A percentile compares a stretch with the other conserved stretches of the same genome.
Conservation (phyloP, 2,113 vertebrate species). For the Gallinago paraguaiae region DNA sequence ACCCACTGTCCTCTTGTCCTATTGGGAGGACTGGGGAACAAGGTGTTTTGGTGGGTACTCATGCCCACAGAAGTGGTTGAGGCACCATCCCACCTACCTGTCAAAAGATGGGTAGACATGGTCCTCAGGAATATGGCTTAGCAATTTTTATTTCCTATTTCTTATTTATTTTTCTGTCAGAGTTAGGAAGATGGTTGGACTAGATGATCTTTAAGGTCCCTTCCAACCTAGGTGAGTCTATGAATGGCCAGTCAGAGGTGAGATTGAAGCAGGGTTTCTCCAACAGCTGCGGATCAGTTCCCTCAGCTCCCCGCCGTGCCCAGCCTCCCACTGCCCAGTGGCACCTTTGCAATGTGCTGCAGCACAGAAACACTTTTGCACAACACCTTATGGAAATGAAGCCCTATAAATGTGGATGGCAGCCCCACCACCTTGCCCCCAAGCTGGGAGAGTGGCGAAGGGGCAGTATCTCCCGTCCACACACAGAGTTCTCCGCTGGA, state of each 20-base stretch:
- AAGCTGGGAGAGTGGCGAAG: not conserved
- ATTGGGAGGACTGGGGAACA: not conserved
- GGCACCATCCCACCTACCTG: too few relatives aligned
- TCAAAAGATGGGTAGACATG: too few relatives aligned
- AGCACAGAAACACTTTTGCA: not conserved
- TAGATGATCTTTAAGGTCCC: too few relatives aligned
- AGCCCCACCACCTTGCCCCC: not conserved
- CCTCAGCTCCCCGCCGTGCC: fast-evolving
- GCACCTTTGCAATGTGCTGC: not conserved
- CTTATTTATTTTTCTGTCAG: too few relatives aligned
- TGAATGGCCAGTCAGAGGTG: not conserved
- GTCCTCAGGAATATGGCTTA: too few relatives aligned
- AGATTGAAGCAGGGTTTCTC: not conserved
- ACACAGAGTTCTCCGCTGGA: not conserved
- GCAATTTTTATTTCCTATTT: too few relatives aligned
- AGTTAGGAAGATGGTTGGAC: too few relatives aligned
- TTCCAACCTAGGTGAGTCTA: too few relatives aligned
- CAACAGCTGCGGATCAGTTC: not conserved
- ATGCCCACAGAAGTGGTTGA: too few relatives aligned
- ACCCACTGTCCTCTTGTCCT: not conserved
- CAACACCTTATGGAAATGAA: not conserved
- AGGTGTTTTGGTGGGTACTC: not conserved
- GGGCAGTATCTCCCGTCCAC: not conserved
- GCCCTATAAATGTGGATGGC: not conserved
- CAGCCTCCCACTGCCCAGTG: not conserved